Evolutionary conservation across 2,888 invertebrate genomes (phyloP), one percentile per base, ranked within the genome.

Genomic region (Eristalis tenax): DNA sequence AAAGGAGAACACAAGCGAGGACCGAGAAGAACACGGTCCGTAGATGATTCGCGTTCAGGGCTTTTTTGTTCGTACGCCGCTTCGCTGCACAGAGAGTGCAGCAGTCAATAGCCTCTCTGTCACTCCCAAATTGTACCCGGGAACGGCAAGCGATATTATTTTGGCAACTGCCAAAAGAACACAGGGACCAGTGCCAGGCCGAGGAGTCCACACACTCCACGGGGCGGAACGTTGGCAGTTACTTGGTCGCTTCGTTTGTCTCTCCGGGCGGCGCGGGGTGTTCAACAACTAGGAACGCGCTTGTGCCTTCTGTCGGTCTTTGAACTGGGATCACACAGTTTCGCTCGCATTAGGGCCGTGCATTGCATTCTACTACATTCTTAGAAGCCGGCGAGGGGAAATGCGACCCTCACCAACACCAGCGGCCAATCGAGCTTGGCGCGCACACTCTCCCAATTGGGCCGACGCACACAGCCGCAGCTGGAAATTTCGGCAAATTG

Each of bases 21-120:
- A 59, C 78, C 74, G 66, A 69, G 71, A 74, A 69, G 71, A 74
- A 38, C 65, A 85, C 69, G 61, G 23, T 57, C 64, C 65, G 74
- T 82, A 75, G 78, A 78, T 74, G 74, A 69, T 64, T 85, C 56
- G 63, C 59, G 50, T 73, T 69, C 28, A 63, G 68, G 56, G 69
- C 65, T 79, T 32, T 32, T 69, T 50, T 75, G 32, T 28, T 73
- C 18, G 38, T 63, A 28, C 18, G 70, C 57, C 78, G 74, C 82
- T 56, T 78, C 74, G 78, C 11, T 82, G 82, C 81, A 50, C 50
- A 85, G 73, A 71, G 69, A 82, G 70, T 86, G 82, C 82, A 86
- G 74, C 78, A 82, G 82, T 86, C 86, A 82, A 82, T 86, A 86
- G 86, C 86, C 86, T 83, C 71, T 68, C 78, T 70, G 82, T 86